Conservation (phyloP, 2,888 invertebrate species). For the Andrena camellia region DNA sequence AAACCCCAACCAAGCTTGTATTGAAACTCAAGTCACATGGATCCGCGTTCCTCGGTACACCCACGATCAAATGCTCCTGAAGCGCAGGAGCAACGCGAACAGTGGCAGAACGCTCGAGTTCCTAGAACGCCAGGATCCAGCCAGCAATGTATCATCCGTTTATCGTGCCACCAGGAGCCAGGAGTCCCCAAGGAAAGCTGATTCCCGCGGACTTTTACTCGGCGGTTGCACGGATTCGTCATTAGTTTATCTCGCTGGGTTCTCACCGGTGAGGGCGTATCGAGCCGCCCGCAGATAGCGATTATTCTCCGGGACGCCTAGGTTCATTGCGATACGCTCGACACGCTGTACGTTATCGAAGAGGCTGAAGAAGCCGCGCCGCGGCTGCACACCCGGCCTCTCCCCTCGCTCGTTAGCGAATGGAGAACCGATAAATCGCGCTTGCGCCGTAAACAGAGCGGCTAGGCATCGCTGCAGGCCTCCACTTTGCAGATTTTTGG, state of each 20-base stretch:
- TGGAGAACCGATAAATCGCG: conserved; percentile 53
- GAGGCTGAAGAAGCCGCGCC: conserved; percentile 21
- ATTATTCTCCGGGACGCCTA: conserved; percentile 68
- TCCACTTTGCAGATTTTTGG: not conserved
- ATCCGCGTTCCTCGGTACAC: conserved; percentile 47
- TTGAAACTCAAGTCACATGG: conserved; percentile 27
- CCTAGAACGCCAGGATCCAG: not conserved
- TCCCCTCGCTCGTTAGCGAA: conserved; percentile 58
- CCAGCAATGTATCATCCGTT: conserved; percentile 52
- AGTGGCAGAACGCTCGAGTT: not conserved
- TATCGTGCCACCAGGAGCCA: conserved; percentile 52
- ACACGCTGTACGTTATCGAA: conserved; percentile 64
- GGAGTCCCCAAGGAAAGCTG: conserved; percentile 8
- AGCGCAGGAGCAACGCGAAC: conserved; percentile 5
- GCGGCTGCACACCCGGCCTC: conserved; percentile 13
- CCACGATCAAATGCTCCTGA: conserved; percentile 24
- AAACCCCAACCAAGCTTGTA: too few species aligned
- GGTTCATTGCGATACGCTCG: conserved; percentile 57
- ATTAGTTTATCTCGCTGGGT: conserved; percentile 59
- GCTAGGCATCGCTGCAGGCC: not conserved
- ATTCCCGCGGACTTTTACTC: conserved; percentile 24
- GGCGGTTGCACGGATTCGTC: conserved; percentile 60
- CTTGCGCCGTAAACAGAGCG: not conserved
- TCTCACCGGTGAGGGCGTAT: conserved; percentile 51
- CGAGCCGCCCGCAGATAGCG: conserved; percentile 48